Conservation (phyloP, 2,888 invertebrate species). For the Alentia gelatinosa region DNA sequence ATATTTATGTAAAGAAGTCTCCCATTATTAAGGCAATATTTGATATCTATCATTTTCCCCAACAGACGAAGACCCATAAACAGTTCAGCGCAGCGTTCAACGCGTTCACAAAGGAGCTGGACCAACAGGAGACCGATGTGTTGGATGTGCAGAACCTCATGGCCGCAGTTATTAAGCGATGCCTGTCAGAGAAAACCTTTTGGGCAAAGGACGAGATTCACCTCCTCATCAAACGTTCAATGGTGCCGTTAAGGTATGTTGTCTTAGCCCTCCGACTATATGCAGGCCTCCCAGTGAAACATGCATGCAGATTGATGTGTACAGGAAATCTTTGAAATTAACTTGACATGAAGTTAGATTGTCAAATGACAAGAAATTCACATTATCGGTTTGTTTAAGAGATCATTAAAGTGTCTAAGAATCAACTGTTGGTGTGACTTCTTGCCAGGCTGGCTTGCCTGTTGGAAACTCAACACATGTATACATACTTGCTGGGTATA, state of each 20-base stretch:
- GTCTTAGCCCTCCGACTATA: neutral
- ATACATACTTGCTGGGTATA: no score
- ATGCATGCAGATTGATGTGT: no score
- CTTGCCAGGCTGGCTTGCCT: no score
- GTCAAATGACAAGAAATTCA: no score
- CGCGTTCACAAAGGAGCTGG: neutral
- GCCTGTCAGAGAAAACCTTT: slow-evolving; percentile 66
- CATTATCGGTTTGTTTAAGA: no score
- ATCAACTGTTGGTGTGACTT: no score
- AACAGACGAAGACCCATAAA: slow-evolving; percentile 36
- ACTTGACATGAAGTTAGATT: no score
- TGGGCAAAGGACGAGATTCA: slow-evolving; percentile 66
- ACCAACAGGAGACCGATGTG: neutral
- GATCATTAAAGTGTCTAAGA: no score
- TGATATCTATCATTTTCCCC: neutral
- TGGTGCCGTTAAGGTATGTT: slow-evolving; percentile 66
- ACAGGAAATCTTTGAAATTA: no score
- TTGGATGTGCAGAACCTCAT: neutral
- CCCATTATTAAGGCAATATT: no score
- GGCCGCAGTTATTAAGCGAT: slow-evolving; percentile 61
- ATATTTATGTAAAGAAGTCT: no score
- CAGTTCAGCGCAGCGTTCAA: slow-evolving; percentile 22
- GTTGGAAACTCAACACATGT: no score
- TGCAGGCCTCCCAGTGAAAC: neutral
- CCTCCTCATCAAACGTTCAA: slow-evolving; percentile 63